Evolutionary conservation across 2,888 invertebrate genomes (phyloP), one percentile per base, ranked within the genome.

Genomic region (Melinaea menophilus): DNA sequence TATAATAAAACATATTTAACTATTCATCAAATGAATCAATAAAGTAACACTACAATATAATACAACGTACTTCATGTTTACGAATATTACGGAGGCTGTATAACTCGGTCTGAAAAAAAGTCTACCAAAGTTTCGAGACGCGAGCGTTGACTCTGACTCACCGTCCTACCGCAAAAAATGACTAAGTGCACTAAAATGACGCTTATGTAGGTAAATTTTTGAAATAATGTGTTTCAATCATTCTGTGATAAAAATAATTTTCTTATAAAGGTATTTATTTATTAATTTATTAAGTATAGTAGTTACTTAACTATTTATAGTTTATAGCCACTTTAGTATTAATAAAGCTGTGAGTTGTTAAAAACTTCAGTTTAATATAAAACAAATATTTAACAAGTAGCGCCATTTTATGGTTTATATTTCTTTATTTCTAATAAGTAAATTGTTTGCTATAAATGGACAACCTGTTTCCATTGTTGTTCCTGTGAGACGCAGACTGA

Each of bases 91-190:
- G 48, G 33, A 54, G 11, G 31, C 54, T 34, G 33, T 58, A 46
- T 56, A 56, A 47, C 46, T 37, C 60, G 61, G 55, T 69, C 64
- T 59, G 61, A 56, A 62, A 61, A 66, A 70, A 72, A 65, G 45
- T 34, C 55, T 51, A 59, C 62, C 64, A 51, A 31, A 56, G 41
- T 34, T 62, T 58, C 54, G 31, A 55, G 67, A 62, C 62, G 69
- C 65, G 77, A 71, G 68, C 86, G 79, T 86, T 86, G 86, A 87
- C 86, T 85, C 73, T 87, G 88, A 88, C 70, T 87, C 88, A 88
- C 79, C 78, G 70, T 57, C 69, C 62, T 72, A 9, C 41, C 70
- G 79, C 79, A 81, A 82, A 82, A 82, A 77, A 79, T 70, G 76
- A 71, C 45, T 59, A 46, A 64, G 69, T 60, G 5, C 58, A 55